These are phyloP conservation scores for Cyphomyrus discorhynchus DNA, from an alignment of 2,113 vertebrate species.

Conservation along the genomic window DNA sequence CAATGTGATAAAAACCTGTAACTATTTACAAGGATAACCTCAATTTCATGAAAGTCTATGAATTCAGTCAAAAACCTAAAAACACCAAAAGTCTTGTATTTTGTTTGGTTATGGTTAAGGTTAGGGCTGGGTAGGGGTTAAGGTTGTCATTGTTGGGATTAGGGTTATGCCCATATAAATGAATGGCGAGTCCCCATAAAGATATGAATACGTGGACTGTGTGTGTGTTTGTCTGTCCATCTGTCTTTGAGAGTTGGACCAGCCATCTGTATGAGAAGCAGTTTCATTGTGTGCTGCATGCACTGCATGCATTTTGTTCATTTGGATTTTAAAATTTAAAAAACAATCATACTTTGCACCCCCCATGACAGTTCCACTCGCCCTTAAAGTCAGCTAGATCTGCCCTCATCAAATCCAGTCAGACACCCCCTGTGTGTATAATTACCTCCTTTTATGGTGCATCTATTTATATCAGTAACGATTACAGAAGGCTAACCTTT, in stretches of 20 bases:
- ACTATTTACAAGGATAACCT: neutral
- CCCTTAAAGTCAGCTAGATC: neutral
- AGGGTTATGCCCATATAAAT: neutral
- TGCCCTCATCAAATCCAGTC: neutral
- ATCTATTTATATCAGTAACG: neutral
- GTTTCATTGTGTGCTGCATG: neutral
- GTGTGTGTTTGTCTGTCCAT: neutral
- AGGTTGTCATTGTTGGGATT: neutral
- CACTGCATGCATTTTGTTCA: neutral
- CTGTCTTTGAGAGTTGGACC: neutral
- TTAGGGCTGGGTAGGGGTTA: neutral
- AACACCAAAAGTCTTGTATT: neutral
- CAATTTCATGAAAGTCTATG: neutral
- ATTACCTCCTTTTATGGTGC: neutral
- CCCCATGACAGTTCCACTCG: neutral
- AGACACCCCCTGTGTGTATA: neutral
- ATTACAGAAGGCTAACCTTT: conserved; percentile 5
- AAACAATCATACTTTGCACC: neutral
- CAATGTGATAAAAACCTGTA: neutral
- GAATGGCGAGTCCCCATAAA: neutral
- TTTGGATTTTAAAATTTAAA: neutral
- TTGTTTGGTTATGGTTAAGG: neutral
- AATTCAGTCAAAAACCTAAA: neutral
- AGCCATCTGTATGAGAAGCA: neutral
- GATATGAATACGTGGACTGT: neutral